These are phyloP conservation scores for Gymnoscopelus braueri DNA, from an alignment of 2,797 vertebrate genomes.

Conservation along the genomic window DNA sequence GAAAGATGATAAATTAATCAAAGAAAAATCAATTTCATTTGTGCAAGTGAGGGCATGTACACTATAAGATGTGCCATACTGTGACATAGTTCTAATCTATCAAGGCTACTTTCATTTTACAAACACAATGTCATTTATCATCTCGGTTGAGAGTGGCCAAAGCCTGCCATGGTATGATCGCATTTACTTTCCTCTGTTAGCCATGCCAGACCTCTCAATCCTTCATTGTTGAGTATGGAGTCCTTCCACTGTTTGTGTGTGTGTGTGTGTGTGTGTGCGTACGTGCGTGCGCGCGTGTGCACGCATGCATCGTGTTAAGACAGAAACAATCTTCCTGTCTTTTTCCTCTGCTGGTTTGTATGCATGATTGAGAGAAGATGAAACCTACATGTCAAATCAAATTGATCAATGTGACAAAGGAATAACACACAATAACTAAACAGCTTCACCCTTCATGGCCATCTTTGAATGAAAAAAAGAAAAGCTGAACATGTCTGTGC, in stretches of 20 bases:
- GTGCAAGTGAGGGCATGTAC: conserved; percentile 40
- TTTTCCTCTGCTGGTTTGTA: too few relatives aligned
- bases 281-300: too few relatives aligned
- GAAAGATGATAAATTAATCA: conserved; percentile 74
- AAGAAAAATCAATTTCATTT: conserved; percentile 64
- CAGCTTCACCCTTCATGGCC: background rate
- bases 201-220: conserved; percentile 52
- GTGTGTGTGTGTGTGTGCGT: conserved; percentile 22
- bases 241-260: conserved; percentile 57
- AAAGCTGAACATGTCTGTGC: conserved; percentile 14
- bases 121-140: conserved; percentile 68
- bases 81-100: conserved; percentile 67
- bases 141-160: conserved; percentile 55
- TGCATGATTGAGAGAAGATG: conserved; percentile 34
- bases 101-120: conserved; percentile 64
- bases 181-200: conserved; percentile 54
- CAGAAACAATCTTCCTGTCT: too few relatives aligned
- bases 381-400: conserved; percentile 19
- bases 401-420: background rate
- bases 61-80: conserved; percentile 39
- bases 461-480: conserved; percentile 11
- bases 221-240: conserved; percentile 55
- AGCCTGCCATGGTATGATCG: conserved; percentile 64
- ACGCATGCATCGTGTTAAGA: too few relatives aligned
- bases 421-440: background rate